Evolutionary conservation across 2,888 invertebrate species (phyloP), one percentile per base, ranked within the genome.

Genomic region (Elysia crispata): DNA sequence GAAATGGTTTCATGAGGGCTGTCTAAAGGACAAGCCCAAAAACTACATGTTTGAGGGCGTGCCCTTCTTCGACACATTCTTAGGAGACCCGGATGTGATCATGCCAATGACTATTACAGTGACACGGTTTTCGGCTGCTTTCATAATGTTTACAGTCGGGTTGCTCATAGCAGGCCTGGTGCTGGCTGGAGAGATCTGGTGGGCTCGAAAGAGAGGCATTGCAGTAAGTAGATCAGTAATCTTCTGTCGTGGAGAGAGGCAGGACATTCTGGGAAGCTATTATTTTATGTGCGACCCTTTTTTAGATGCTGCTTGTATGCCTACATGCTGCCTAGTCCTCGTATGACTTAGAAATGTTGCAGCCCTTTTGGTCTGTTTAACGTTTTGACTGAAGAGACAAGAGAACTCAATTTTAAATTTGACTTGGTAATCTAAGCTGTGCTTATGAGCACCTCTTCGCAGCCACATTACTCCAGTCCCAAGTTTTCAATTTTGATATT

Each of bases 41-140:
- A 75, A 67, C 25, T 81, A 81, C 72, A 31, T 81, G 23, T 81
- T 66, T 70, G 81, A 83, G 33, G 83, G 81, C 13, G 31, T 81
- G 70, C 79, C 83, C 15, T 81, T 79, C 41, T 81, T 83, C 64
- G 83, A 83, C 66, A 77, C 79, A 5, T 81, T 83, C 64, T 77
- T 79, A 0, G 77, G 79, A 8, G 76, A 66, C 8, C 83, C 81
- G n/a, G 76, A 79, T n/a, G 57, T 54, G 64, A 77, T 81, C 33
- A 62, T 79, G 49, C 79, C 83, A 5, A 73, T 67, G 23, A 49
- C 75, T 20, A 81, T 83, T 25, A 83, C 83, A 18, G 25, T 83
- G 25, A 62, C 64, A 18, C 77, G 81, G n/a, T 83, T 83, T 69
- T 67, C 79, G 13, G 30, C 69, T 18, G 83, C 77, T 23, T 83